A percentile compares a stretch with the other conserved stretches of the same genome.
Evolutionary conservation across 2,888 invertebrate species (phyloP).

Genomic region (Drosophila mettleri): DNA sequence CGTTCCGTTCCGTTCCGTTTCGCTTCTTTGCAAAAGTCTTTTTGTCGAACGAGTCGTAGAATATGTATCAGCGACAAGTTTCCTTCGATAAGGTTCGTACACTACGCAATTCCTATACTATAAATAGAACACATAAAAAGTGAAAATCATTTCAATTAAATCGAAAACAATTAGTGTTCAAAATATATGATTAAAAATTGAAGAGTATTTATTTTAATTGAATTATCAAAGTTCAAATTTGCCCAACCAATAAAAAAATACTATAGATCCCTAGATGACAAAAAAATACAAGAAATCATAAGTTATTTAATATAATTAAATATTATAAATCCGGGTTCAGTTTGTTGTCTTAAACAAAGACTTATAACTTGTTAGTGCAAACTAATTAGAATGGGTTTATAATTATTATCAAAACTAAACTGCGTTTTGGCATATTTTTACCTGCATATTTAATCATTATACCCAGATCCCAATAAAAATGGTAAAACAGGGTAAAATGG

Average conservation of each 20-base stretch:
- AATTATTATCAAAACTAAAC: neutral
- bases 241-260: neutral
- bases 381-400: neutral
- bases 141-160: conserved; percentile 10
- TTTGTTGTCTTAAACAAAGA: neutral
- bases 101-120: conserved; percentile 18
- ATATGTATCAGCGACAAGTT: conserved; percentile 80
- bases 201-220: neutral
- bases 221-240: conserved; percentile 6
- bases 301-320: neutral
- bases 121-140: neutral
- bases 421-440: too few relatives aligned
- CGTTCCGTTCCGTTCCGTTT: neutral
- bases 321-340: neutral
- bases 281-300: neutral
- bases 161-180: conserved; percentile 4
- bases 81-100: conserved; percentile 83
- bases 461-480: too few relatives aligned
- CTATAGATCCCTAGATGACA: neutral
- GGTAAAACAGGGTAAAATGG: too few relatives aligned
- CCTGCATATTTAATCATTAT: neutral
- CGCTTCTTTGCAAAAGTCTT: neutral
- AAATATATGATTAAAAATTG: neutral
- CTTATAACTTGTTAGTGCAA: neutral
- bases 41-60: conserved; percentile 16